Evolutionary conservation across 2,888 invertebrate genomes (phyloP).

Genomic region (Himalopsyche japonica): DNA sequence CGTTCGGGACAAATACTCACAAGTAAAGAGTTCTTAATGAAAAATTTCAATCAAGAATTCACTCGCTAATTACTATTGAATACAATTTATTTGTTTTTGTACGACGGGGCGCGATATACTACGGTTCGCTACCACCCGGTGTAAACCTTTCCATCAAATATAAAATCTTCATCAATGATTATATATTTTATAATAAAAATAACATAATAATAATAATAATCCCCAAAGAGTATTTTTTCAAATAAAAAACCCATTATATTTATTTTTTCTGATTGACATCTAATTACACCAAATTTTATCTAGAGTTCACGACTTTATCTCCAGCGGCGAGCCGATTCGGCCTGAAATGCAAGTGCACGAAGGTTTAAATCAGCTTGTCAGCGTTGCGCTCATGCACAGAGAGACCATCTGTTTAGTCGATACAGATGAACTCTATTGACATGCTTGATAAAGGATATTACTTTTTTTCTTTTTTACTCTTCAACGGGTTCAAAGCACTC

Average conservation of each 20-base stretch:
- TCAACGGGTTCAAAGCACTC: slow-evolving; percentile 39
- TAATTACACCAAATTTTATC: slow-evolving; percentile 31
- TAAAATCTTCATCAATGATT: no score
- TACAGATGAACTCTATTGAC: slow-evolving; percentile 13
- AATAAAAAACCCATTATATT: neutral
- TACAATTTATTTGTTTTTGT: no score
- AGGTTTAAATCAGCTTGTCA: neutral
- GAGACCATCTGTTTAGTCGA: slow-evolving; percentile 6
- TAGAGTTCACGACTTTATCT: slow-evolving; percentile 2
- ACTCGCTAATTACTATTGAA: no score
- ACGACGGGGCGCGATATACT: no score
- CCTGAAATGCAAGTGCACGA: neutral
- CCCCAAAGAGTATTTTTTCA: no score
- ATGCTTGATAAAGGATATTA: slow-evolving; percentile 14
- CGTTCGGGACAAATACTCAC: no score
- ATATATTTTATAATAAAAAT: no score
- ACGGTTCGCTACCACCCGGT: no score
- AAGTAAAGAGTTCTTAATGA: no score
- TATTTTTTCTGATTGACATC: slow-evolving; percentile 31
- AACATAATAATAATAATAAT: no score
- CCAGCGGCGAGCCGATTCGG: neutral
- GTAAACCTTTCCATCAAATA: no score
- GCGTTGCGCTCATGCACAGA: neutral
- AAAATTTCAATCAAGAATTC: no score
- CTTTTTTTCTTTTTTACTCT: slow-evolving; percentile 48